Conservation (phyloP, 2,888 invertebrate species). For the Perizoma flavofasciatum region DNA sequence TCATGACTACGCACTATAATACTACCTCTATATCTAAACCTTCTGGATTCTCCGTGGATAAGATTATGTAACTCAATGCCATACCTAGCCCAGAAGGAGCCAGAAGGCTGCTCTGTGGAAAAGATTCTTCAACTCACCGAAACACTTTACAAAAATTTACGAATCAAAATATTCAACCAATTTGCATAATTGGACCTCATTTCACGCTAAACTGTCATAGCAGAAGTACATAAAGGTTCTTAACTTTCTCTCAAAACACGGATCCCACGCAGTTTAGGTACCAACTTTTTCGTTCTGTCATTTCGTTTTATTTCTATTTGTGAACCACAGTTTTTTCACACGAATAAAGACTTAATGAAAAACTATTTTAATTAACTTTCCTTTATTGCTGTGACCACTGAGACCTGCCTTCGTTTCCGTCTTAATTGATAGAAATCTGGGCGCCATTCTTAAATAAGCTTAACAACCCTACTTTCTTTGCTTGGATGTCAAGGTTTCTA, state of each 20-base stretch:
- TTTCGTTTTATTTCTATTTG: conserved; percentile 11
- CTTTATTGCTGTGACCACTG: conserved; percentile 3
- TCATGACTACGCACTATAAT: too few species aligned
- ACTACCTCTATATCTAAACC: too few species aligned
- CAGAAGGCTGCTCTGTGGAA: too few species aligned
- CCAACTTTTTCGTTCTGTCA: background rate
- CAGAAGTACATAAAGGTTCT: conserved; percentile 1
- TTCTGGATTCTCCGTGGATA: too few species aligned
- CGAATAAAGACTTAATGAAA: conserved; percentile 11
- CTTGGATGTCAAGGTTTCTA: too few species aligned
- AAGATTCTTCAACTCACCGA: too few species aligned
- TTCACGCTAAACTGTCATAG: conserved; percentile 13
- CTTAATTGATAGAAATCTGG: conserved; percentile 1
- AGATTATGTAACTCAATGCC: too few species aligned
- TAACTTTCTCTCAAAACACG: conserved; percentile 14
- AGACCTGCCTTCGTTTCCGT: background rate
- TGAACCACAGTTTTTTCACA: conserved; percentile 13
- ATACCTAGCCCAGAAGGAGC: too few species aligned
- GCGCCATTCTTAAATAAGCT: background rate
- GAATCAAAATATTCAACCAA: background rate
- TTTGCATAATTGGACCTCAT: conserved; percentile 6
- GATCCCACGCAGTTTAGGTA: conserved; percentile 8
- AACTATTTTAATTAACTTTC: conserved; percentile 15
- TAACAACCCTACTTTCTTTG: too few species aligned
- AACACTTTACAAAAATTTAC: too few species aligned